Percentiles rank a stretch among this genome's conserved stretches.
phyloP scores from a whole-genome alignment of 2,113 vertebrate genomes.

The Oreochromis aureus region DNA sequence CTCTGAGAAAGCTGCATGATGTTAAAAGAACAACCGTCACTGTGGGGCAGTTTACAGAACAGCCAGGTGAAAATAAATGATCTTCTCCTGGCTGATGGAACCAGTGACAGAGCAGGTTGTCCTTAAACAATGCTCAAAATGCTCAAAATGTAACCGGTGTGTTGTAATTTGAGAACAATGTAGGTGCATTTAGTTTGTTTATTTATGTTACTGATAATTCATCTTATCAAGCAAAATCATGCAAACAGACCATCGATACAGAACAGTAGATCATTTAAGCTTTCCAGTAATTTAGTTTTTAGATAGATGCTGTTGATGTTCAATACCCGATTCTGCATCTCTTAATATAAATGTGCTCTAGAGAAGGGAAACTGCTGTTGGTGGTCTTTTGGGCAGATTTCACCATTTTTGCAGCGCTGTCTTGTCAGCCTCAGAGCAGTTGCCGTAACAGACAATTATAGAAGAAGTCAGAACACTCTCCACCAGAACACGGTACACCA shows the following conservation, averaged over 20 bases:
- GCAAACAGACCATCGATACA: not conserved
- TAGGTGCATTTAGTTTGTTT: not conserved
- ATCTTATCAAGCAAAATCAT: not conserved
- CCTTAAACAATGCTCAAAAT: not conserved
- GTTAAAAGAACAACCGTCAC: not conserved
- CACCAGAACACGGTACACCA: not conserved
- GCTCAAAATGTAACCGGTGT: not conserved
- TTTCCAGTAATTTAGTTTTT: not conserved
- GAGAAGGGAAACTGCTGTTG: not conserved
- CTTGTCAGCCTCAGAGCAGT: not conserved
- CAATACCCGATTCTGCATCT: not conserved
- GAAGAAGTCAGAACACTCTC: not conserved
- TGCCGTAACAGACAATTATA: not conserved
- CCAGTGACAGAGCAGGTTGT: not conserved
- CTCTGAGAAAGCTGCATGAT: not conserved
- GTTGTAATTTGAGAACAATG: not conserved
- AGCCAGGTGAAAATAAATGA: not conserved
- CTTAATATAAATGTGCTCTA: not conserved
- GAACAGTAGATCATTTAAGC: not conserved
- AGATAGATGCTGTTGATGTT: not conserved
- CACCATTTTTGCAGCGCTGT: rapidly evolving
- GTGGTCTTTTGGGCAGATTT: not conserved
- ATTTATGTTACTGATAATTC: not conserved
- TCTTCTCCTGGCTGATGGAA: not conserved
- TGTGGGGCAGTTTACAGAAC: slow-evolving; percentile 5